phyloP scores from a whole-genome alignment of 2,888 invertebrate species.

The Lottia gigantea region DNA sequence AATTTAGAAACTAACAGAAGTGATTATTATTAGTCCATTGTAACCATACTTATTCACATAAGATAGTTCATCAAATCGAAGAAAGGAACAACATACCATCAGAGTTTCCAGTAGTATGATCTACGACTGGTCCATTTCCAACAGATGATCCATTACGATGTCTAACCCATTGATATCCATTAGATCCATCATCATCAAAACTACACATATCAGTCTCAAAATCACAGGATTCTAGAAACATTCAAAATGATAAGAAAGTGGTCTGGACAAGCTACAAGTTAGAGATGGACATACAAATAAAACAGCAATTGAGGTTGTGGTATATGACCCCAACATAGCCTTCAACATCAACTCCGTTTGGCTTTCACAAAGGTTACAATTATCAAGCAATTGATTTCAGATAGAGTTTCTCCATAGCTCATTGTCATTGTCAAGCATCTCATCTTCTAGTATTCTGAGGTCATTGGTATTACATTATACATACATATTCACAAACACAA shows the following conservation, averaged over 20 bases:
- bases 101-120: constrained; percentile 52
- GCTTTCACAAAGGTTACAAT: too few relatives aligned
- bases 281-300: too few relatives aligned
- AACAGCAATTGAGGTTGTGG: too few relatives aligned
- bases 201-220: constrained; percentile 58
- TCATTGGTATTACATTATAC: too few relatives aligned
- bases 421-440: too few relatives aligned
- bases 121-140: constrained; percentile 48
- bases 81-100: constrained; percentile 33
- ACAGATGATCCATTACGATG: constrained; percentile 40
- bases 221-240: constrained; percentile 49
- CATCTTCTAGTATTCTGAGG: background rate
- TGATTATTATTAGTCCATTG: background rate
- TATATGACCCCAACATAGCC: too few relatives aligned
- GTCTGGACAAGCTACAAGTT: too few relatives aligned
- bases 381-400: too few relatives aligned
- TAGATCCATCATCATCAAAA: constrained; percentile 47
- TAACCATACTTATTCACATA: background rate
- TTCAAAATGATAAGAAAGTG: background rate
- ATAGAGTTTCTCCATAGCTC: too few relatives aligned
- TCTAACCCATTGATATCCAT: constrained; percentile 55
- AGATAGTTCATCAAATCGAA: background rate
- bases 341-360: too few relatives aligned
- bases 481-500: too few relatives aligned
- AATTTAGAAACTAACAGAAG: too few relatives aligned